Evolutionary conservation across 2,888 invertebrate species (phyloP).

Genomic region (Poecilobothrus nobilitatus): DNA sequence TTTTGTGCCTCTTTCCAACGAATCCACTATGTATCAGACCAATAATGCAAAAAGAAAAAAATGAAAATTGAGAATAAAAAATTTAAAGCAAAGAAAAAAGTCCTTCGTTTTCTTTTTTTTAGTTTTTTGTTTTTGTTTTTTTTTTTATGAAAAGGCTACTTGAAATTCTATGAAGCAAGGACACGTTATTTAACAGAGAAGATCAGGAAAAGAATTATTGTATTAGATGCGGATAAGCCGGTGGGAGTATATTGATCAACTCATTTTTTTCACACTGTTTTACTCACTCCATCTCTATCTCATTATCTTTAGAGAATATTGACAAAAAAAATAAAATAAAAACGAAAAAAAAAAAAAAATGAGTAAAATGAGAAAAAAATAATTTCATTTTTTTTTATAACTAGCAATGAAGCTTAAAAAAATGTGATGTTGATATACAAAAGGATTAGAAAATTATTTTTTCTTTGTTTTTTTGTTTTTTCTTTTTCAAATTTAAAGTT

Average conservation of each 20-base stretch:
- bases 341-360: neutral
- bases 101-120: neutral
- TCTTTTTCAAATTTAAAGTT: neutral
- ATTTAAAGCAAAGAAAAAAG: no score
- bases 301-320: neutral
- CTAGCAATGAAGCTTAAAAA: neutral
- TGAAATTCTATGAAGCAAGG: neutral
- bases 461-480: neutral
- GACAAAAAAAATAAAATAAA: neutral
- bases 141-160: neutral
- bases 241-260: neutral
- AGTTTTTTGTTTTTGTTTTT: neutral
- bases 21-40: no score
- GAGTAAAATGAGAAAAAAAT: neutral
- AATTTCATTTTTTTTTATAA: neutral
- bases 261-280: neutral
- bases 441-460: neutral
- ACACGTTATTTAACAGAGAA: neutral
- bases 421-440: neutral
- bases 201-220: conserved; percentile 5
- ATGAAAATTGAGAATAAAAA: no score
- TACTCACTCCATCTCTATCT: no score
- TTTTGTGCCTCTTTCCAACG: no score
- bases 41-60: no score
- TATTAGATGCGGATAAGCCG: neutral